Conservation (phyloP, 1,140 invertebrate species). For the Drosophila albomicans region DNA sequence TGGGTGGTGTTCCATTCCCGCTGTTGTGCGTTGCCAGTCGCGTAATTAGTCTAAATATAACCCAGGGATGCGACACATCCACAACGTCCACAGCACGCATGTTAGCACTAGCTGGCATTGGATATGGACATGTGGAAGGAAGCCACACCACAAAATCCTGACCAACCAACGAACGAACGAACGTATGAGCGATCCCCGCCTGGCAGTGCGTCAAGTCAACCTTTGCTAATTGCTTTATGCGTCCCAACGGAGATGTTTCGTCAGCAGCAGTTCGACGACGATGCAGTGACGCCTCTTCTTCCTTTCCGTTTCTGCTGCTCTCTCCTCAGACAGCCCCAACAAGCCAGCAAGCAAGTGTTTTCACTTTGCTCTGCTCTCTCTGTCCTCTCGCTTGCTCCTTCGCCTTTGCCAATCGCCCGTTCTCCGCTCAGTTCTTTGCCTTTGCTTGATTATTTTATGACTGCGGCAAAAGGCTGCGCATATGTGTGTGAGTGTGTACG, state of each 20-base stretch:
- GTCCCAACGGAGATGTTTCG: constrained; percentile 80
- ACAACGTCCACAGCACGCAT: constrained; percentile 58
- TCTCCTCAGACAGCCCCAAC: not conserved
- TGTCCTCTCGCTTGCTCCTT: constrained; percentile 9
- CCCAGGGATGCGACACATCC: constrained; percentile 49
- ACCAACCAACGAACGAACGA: constrained; percentile 25
- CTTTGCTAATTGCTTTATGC: constrained; percentile 81
- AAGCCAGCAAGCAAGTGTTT: constrained; percentile 2
- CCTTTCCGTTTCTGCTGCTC: not conserved
- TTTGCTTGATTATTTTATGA: constrained; percentile 83
- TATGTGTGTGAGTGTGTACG: constrained; percentile 41
- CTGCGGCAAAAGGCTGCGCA: constrained; percentile 68
- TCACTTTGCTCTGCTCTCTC: constrained; percentile 1
- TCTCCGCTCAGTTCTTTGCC: constrained; percentile 40
- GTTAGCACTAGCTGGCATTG: constrained; percentile 19
- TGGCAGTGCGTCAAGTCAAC: constrained; percentile 47
- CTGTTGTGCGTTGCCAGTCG: constrained; percentile 53
- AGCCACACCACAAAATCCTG: constrained; percentile 28
- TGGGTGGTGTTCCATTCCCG: constrained; percentile 38
- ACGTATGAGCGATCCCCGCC: constrained; percentile 1
- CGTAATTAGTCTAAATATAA: constrained; percentile 76
- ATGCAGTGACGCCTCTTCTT: constrained; percentile 26
- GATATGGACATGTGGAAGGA: not conserved
- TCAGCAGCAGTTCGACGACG: constrained; percentile 68
- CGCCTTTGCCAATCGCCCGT: no score